Conservation (phyloP, 2,113 vertebrate genomes). For the Gnathochromis pfefferi region DNA sequence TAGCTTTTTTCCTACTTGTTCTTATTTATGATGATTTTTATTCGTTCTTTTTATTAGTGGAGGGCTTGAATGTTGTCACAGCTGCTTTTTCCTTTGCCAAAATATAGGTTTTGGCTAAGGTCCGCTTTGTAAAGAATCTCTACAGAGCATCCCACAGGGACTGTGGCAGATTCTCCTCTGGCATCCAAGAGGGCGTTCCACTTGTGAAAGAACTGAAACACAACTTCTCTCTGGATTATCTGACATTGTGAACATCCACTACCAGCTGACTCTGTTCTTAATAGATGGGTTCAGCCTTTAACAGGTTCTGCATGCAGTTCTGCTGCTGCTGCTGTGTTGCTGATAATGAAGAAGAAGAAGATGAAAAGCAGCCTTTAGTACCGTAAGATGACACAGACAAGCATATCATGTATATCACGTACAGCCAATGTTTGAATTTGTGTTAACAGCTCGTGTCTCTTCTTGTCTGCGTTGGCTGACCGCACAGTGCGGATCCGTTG, state of each 20-base stretch:
- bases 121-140: not conserved
- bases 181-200: not conserved
- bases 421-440: not conserved
- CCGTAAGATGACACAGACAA: slow-evolving; percentile 46
- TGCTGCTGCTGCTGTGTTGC: slow-evolving; percentile 69
- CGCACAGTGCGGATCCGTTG: slow-evolving; percentile 66
- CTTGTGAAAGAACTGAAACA: not conserved
- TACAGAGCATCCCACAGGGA: not conserved
- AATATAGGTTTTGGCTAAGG: not conserved
- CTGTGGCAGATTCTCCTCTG: not conserved
- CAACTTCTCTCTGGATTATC: not conserved
- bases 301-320: slow-evolving; percentile 57
- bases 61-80: not conserved
- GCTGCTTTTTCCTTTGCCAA: not conserved
- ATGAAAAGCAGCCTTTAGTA: slow-evolving; percentile 73
- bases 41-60: not conserved
- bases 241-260: not conserved
- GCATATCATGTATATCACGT: not conserved
- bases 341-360: slow-evolving; percentile 41
- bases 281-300: slow-evolving; percentile 65
- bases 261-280: not conserved
- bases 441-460: not conserved
- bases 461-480: not conserved
- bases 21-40: not conserved
- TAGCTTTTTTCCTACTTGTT: not conserved